Conservation (phyloP, 1,140 invertebrate genomes). For the Cherax destructor region DNA sequence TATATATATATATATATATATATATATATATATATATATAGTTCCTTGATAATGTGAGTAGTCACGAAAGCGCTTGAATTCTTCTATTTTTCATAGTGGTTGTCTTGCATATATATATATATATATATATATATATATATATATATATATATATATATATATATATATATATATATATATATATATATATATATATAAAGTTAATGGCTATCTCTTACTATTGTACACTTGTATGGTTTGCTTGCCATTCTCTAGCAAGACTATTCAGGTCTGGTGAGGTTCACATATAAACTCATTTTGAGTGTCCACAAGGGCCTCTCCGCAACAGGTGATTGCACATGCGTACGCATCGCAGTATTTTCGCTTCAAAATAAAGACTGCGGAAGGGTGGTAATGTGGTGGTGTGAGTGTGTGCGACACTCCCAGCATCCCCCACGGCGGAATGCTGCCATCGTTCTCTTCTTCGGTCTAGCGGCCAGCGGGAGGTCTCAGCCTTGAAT, state of each 20-base stretch:
- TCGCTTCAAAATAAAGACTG: not conserved
- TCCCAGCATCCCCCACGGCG: slow-evolving; percentile 13
- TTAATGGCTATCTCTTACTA: not conserved
- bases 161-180: slow-evolving; percentile 32
- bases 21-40: too few relatives aligned
- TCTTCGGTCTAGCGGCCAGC: slow-evolving; percentile 32
- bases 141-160: slow-evolving; percentile 32
- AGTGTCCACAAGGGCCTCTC: slow-evolving; percentile 19
- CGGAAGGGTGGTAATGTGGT: slow-evolving; percentile 31
- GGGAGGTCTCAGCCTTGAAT: slow-evolving; percentile 55
- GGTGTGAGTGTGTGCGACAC: not conserved
- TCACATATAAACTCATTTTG: slow-evolving; percentile 55
- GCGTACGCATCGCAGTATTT: not conserved
- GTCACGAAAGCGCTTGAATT: too few relatives aligned
- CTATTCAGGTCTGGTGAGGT: slow-evolving; percentile 45
- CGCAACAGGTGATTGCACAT: slow-evolving; percentile 58
- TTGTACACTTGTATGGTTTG: slow-evolving; percentile 23
- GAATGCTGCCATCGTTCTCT: slow-evolving; percentile 43
- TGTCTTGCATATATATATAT: slow-evolving; percentile 10
- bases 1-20: too few relatives aligned
- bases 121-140: slow-evolving; percentile 19
- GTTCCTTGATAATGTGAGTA: too few relatives aligned
- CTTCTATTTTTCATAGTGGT: too few relatives aligned
- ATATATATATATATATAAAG: slow-evolving; percentile 7
- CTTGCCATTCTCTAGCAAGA: slow-evolving; percentile 56